A percentile compares a stretch with the other conserved stretches of the same genome.
These are phyloP conservation scores for Trichonephila clavipes DNA, from an alignment of 1,140 invertebrate genomes.

Conservation along the genomic window DNA sequence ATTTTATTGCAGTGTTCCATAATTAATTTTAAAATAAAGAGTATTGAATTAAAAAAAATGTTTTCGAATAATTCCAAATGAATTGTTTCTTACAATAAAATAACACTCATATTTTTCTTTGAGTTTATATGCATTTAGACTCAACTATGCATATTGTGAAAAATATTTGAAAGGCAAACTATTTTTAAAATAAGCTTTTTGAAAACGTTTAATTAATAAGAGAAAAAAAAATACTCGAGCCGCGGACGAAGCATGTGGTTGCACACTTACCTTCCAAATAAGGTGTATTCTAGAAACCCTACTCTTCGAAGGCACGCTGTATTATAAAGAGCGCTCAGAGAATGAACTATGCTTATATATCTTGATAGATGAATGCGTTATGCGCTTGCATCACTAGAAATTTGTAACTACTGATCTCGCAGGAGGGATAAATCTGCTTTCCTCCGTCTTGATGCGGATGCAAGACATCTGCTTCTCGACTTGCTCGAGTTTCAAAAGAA, in stretches of 20 bases:
- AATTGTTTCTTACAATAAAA: no score
- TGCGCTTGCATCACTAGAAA: slow-evolving; percentile 11
- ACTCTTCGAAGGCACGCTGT: slow-evolving; percentile 17
- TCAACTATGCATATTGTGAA: background rate
- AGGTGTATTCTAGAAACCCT: background rate
- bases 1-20: no score
- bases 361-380: background rate
- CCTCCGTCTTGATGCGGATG: slow-evolving; percentile 40
- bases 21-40: no score
- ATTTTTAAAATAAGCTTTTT: background rate
- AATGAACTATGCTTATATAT: background rate
- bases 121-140: background rate
- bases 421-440: background rate
- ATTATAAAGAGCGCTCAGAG: background rate
- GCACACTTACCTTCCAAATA: slow-evolving; percentile 24
- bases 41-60: no score
- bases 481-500: background rate
- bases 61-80: no score
- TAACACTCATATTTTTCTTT: no score
- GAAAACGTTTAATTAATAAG: background rate
- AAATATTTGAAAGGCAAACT: background rate
- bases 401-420: background rate
- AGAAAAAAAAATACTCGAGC: background rate
- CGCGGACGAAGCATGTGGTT: background rate
- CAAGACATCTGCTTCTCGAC: background rate